phyloP scores from a whole-genome alignment of 2,113 vertebrate genomes.

The Motacilla alba region DNA sequence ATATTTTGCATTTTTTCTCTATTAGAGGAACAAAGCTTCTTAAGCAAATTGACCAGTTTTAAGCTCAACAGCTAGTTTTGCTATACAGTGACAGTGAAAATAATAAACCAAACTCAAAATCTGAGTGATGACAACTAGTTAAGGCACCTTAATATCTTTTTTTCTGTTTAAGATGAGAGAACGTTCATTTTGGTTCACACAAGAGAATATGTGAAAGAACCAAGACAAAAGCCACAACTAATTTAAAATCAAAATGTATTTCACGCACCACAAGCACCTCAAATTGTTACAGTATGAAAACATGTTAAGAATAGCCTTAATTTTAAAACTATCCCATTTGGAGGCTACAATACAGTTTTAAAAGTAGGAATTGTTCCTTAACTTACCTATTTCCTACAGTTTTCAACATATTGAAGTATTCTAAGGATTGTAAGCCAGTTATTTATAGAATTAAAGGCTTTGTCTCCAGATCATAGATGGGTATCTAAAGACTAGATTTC shows the following conservation, averaged over 20 bases:
- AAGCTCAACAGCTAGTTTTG: neutral
- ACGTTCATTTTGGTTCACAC: neutral
- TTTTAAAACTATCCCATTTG: neutral
- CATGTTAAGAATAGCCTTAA: neutral
- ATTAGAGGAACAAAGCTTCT: neutral
- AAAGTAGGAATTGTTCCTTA: neutral
- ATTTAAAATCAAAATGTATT: neutral
- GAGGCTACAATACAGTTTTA: neutral
- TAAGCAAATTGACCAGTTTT: neutral
- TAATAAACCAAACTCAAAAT: neutral
- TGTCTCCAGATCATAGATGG: neutral
- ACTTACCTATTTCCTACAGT: neutral
- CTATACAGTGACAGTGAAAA: neutral
- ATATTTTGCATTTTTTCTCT: neutral
- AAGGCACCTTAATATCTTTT: neutral
- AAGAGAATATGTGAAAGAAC: neutral
- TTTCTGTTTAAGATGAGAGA: neutral
- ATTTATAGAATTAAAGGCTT: neutral
- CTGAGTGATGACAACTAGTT: neutral
- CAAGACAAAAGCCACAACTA: neutral
- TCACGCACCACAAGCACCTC: neutral
- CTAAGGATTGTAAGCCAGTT: neutral
- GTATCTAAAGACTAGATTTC: neutral
- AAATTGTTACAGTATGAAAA: neutral
- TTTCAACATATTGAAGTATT: neutral